phyloP scores from a whole-genome alignment of 2,888 invertebrate genomes.

The Eilema caniola region DNA sequence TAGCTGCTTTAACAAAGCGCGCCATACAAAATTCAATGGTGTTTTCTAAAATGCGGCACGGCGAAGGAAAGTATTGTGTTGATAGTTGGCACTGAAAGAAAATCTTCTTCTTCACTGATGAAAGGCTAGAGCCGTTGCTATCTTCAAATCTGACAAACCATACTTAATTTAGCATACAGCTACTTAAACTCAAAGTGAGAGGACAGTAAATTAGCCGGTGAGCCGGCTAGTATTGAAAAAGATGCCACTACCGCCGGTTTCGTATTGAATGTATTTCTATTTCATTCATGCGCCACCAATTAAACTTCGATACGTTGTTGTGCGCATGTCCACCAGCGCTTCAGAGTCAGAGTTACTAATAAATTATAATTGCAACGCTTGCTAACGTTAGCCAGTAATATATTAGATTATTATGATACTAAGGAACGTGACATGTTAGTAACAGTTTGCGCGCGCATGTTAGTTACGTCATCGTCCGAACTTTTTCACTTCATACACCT shows the following conservation, averaged over 20 bases:
- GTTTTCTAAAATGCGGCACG: background rate
- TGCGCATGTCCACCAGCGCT: background rate
- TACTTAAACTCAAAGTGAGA: background rate
- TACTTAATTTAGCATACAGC: background rate
- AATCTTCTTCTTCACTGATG: background rate
- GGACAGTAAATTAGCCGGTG: background rate
- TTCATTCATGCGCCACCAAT: background rate
- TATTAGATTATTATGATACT: slow-evolving; percentile 2
- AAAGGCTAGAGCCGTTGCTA: background rate
- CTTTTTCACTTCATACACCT: slow-evolving; percentile 38
- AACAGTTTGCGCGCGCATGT: slow-evolving; percentile 24
- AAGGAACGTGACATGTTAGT: slow-evolving; percentile 26
- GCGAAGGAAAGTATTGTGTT: background rate
- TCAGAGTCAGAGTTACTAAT: background rate
- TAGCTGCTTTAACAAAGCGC: background rate
- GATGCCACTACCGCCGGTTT: background rate
- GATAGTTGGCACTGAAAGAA: background rate
- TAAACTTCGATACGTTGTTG: background rate
- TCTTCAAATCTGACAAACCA: background rate
- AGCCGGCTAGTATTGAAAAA: background rate
- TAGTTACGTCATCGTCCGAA: slow-evolving; percentile 40
- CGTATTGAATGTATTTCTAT: background rate
- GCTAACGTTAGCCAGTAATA: slow-evolving; percentile 2
- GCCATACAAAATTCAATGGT: background rate
- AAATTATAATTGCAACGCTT: background rate